Percentiles rank a stretch among this genome's conserved stretches.
phyloP scores from a whole-genome alignment of 2,113 vertebrate species.

The Dromaius novaehollandiae region DNA sequence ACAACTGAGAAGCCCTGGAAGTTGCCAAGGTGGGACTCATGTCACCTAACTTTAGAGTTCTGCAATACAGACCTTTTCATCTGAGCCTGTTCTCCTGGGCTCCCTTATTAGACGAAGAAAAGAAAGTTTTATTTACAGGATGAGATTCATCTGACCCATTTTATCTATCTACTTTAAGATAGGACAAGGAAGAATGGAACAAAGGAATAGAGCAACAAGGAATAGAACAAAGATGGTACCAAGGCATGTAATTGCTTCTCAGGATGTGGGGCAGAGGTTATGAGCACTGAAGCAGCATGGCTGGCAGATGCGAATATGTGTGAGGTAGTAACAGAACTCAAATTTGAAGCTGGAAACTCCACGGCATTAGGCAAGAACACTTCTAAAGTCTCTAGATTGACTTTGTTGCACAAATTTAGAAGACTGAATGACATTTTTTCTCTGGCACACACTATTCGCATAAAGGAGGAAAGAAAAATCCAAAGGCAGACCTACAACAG shows the following conservation, averaged over 20 bases:
- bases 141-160: not conserved
- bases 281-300: not conserved
- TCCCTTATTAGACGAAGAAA: not conserved
- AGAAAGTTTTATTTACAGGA: not conserved
- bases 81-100: not conserved
- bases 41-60: not conserved
- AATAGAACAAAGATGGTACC: not conserved
- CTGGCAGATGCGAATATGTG: not conserved
- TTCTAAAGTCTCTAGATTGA: not conserved
- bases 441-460: not conserved
- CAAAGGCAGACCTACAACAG: not conserved
- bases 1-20: not conserved
- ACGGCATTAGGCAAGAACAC: not conserved
- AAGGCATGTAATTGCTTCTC: not conserved
- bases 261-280: not conserved
- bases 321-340: not conserved
- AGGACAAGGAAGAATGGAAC: accelerated
- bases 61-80: not conserved
- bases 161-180: not conserved
- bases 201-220: not conserved
- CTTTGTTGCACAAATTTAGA: not conserved
- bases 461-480: not conserved
- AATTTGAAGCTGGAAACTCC: not conserved
- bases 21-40: not conserved
- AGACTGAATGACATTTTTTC: not conserved